phyloP scores from a whole-genome alignment of 2,797 vertebrate genomes.

The Sardinella longiceps region DNA sequence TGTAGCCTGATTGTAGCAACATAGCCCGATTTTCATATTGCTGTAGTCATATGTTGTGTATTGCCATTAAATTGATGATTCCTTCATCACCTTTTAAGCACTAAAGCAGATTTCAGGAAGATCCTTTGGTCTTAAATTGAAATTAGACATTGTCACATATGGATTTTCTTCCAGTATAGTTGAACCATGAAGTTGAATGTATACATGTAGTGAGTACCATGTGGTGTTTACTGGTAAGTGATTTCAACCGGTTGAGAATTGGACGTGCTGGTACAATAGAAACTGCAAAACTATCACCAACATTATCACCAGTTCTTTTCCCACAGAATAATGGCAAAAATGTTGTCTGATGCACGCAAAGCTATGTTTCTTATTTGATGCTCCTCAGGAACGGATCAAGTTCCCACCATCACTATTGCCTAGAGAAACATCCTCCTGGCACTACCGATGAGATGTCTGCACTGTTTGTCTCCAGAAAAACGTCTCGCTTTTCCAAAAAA shows the following conservation, averaged over 20 bases:
- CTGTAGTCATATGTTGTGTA: background rate
- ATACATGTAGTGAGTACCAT: too few relatives aligned
- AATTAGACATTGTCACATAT: too few relatives aligned
- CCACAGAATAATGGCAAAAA: background rate
- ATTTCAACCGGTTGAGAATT: background rate
- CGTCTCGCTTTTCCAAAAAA: background rate
- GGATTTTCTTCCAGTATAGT: background rate
- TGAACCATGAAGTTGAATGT: background rate
- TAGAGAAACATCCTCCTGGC: conserved; percentile 8
- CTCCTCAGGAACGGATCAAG: background rate
- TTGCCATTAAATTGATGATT: background rate
- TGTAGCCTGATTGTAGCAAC: background rate
- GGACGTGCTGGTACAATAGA: background rate
- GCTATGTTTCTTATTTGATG: conserved; percentile 21
- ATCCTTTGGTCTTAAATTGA: background rate
- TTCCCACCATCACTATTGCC: conserved; percentile 1
- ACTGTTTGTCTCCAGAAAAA: background rate
- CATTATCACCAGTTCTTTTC: background rate
- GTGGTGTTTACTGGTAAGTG: too few relatives aligned
- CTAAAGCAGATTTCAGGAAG: background rate
- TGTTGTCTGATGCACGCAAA: background rate
- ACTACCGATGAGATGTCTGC: background rate
- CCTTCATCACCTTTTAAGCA: background rate
- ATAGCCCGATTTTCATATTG: background rate
- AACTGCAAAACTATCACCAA: background rate